These are phyloP conservation scores for Hartigia nigra DNA, from an alignment of 2,888 invertebrate genomes.

Conservation along the genomic window DNA sequence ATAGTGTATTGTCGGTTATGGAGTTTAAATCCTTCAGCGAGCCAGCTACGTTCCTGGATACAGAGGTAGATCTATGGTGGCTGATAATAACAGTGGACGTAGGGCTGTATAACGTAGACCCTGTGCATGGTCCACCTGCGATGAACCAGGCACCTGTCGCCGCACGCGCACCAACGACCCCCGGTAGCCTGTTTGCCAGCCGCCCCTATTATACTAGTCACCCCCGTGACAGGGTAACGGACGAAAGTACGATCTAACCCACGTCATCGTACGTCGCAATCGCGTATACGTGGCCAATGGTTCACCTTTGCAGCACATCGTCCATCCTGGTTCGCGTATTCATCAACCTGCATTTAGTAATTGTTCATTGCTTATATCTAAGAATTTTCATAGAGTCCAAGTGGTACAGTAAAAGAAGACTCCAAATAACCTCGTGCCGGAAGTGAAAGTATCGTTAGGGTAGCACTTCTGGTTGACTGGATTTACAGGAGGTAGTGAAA, in stretches of 20 bases:
- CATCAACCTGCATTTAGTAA: neutral
- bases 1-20: neutral
- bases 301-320: neutral
- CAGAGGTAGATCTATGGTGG: neutral
- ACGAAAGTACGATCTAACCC: constrained; percentile 7
- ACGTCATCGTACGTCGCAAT: neutral
- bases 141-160: constrained; percentile 54
- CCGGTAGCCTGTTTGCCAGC: constrained; percentile 5
- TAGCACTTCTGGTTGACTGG: neutral
- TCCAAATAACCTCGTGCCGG: neutral
- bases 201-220: constrained; percentile 3
- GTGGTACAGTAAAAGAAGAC: neutral
- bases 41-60: neutral
- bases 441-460: neutral
- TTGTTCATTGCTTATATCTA: neutral
- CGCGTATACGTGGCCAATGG: neutral
- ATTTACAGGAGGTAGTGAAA: neutral
- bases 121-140: constrained; percentile 56
- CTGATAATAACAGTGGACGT: constrained; percentile 7
- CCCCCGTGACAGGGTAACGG: neutral
- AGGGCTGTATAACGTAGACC: constrained; percentile 26
- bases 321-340: neutral
- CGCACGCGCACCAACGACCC: constrained; percentile 43
- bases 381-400: neutral
- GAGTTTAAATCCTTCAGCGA: neutral